Percentiles rank a stretch among this genome's conserved stretches.
Conservation (phyloP, 2,113 vertebrate species). For the Brevimyrus niger region DNA sequence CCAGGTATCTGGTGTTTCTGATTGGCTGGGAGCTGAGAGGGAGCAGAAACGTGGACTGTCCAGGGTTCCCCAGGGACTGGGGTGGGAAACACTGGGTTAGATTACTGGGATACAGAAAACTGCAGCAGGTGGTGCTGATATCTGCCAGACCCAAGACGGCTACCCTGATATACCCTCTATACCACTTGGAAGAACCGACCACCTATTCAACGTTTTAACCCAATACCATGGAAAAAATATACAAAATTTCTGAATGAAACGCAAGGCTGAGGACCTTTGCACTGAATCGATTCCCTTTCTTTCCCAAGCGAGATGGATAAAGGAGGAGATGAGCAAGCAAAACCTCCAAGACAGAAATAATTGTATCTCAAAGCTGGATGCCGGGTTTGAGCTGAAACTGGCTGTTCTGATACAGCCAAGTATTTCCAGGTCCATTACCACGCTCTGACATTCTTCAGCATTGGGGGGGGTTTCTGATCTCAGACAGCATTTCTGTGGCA, state of each 20-base stretch:
- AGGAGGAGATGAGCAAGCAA: neutral
- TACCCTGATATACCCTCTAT: neutral
- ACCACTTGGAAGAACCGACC: neutral
- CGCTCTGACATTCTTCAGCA: neutral
- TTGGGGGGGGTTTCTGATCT: neutral
- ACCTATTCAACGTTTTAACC: neutral
- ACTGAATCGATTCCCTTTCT: neutral
- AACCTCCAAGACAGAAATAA: neutral
- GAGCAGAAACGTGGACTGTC: too few species aligned
- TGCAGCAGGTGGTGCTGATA: neutral
- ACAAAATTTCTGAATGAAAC: neutral
- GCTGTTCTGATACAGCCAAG: neutral
- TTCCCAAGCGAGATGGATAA: neutral
- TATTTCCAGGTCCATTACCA: neutral
- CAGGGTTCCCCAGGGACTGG: too few species aligned
- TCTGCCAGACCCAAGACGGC: neutral
- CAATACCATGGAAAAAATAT: neutral
- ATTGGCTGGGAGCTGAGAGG: too few species aligned
- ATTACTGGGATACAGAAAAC: neutral
- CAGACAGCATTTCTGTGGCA: neutral
- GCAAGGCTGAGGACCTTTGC: neutral
- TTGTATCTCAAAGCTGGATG: neutral
- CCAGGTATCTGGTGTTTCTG: too few species aligned
- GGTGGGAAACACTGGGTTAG: too few species aligned
- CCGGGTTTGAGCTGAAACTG: neutral